These are phyloP conservation scores for Pachypanchax playfairii DNA, from an alignment of 2,113 vertebrate species.

Conservation along the genomic window DNA sequence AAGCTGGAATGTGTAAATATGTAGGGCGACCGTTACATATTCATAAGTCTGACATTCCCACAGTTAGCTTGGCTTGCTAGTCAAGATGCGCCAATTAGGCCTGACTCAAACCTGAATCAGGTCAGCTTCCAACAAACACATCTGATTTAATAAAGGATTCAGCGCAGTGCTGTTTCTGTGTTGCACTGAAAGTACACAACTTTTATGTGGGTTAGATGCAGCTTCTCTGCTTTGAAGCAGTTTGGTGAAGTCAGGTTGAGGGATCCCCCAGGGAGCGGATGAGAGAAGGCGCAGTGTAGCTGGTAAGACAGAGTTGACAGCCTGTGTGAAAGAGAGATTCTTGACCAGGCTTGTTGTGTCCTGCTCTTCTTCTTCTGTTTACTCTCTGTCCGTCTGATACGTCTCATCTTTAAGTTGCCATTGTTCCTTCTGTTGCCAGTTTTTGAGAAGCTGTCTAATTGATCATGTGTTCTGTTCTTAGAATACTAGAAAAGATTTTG, in stretches of 20 bases:
- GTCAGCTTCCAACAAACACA: conserved; percentile 64
- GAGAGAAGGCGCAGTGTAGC: conserved; percentile 44
- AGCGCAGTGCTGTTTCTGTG: conserved; percentile 38
- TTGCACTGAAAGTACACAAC: conserved; percentile 47
- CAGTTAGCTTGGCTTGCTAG: conserved; percentile 41
- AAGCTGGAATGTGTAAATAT: conserved; percentile 38
- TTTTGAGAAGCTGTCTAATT: neutral
- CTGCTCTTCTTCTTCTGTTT: conserved; percentile 10
- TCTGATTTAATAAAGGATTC: conserved; percentile 59
- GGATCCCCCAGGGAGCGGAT: conserved; percentile 34
- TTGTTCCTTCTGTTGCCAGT: conserved; percentile 23
- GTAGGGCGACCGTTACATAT: conserved; percentile 66
- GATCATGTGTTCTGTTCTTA: neutral
- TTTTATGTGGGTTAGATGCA: conserved; percentile 69
- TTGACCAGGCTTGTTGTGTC: neutral
- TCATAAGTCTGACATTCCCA: conserved; percentile 63
- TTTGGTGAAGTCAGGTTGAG: conserved; percentile 68
- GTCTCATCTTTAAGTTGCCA: conserved; percentile 36
- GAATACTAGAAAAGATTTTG: neutral
- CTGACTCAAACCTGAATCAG: conserved; percentile 63
- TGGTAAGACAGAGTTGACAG: conserved; percentile 37
- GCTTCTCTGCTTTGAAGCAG: conserved; percentile 67
- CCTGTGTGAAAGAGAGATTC: conserved; percentile 34
- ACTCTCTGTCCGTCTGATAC: conserved; percentile 19
- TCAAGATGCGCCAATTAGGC: conserved; percentile 62